A percentile compares a stretch with the other conserved stretches of the same genome.
Evolutionary conservation across 1,140 invertebrate genomes (phyloP).

Genomic region (Brachionus manjavacas): DNA sequence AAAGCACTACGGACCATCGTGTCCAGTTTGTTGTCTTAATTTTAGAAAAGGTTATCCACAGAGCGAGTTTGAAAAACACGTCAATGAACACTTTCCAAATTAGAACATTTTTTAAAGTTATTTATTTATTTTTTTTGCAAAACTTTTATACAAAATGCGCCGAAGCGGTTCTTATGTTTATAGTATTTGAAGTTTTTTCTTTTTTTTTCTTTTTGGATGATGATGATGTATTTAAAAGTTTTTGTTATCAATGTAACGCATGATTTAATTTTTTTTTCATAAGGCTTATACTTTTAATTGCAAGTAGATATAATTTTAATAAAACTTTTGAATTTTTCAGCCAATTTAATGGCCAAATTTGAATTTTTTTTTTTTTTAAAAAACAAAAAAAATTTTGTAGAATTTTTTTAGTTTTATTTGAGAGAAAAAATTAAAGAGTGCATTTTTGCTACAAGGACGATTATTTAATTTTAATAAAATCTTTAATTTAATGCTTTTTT

Average conservation of each 20-base stretch:
- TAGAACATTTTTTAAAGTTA: neutral
- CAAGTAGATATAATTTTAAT: neutral
- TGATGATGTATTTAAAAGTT: neutral
- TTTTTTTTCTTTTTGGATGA: neutral
- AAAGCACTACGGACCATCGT: constrained; percentile 24
- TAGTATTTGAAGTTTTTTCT: neutral
- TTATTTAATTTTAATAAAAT: no score
- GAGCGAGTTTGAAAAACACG: constrained; percentile 30
- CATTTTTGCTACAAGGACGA: no score
- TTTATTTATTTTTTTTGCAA: neutral
- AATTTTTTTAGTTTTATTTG: no score
- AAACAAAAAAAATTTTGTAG: neutral
- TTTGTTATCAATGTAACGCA: neutral
- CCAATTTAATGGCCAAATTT: neutral
- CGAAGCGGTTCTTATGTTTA: neutral
- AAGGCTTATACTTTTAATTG: neutral
- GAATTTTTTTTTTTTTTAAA: neutral
- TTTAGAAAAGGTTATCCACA: constrained; percentile 40
- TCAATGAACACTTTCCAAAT: constrained; percentile 28
- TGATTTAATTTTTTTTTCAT: neutral
- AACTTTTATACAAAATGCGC: neutral
- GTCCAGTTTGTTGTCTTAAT: constrained; percentile 16
- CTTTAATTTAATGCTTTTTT: no score
- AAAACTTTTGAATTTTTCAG: neutral
- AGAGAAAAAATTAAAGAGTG: no score